phyloP scores from a whole-genome alignment of 2,888 invertebrate genomes.

The Sminthurides aquaticus region DNA sequence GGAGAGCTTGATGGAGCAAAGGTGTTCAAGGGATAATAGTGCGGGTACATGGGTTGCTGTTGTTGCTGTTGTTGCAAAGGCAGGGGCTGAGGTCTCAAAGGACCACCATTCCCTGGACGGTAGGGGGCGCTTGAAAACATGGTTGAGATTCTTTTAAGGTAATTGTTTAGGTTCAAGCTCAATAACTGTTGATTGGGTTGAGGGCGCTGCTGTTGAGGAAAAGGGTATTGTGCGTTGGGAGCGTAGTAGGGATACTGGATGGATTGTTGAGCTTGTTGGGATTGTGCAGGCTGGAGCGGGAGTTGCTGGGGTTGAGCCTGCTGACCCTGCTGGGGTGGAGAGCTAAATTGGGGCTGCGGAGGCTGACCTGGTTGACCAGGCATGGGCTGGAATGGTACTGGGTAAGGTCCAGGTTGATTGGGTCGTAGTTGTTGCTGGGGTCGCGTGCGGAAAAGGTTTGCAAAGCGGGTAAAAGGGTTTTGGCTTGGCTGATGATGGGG shows the following conservation, averaged over 20 bases:
- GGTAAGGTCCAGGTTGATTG: slow-evolving; percentile 7
- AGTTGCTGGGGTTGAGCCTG: not conserved
- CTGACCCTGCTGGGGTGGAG: not conserved
- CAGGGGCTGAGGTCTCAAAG: not conserved
- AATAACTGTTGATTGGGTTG: slow-evolving; percentile 10
- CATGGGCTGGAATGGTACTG: slow-evolving; percentile 10
- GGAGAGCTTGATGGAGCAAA: slow-evolving; percentile 32
- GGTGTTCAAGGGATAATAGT: slow-evolving; percentile 37
- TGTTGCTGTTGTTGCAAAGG: slow-evolving; percentile 22
- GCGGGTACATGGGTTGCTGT: slow-evolving; percentile 27
- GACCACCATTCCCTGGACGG: slow-evolving; percentile 12
- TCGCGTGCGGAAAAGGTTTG: slow-evolving; percentile 29
- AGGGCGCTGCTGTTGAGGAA: slow-evolving; percentile 19
- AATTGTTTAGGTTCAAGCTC: slow-evolving; percentile 26
- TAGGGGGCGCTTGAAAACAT: slow-evolving; percentile 34
- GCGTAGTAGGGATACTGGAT: slow-evolving; percentile 11
- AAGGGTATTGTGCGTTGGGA: slow-evolving; percentile 12
- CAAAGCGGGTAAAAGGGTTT: slow-evolving; percentile 31
- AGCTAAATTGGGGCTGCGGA: not conserved
- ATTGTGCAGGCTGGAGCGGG: slow-evolving; percentile 6
- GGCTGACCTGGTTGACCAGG: slow-evolving; percentile 12
- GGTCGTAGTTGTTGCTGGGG: slow-evolving; percentile 15
- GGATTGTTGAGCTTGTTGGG: slow-evolving; percentile 16
- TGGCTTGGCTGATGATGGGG: slow-evolving; percentile 23
- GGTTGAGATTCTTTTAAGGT: slow-evolving; percentile 36